A percentile compares a stretch with the other conserved stretches of the same genome.
Evolutionary conservation across 2,113 vertebrate species (phyloP).

Genomic region (Gracilinanus agilis): DNA sequence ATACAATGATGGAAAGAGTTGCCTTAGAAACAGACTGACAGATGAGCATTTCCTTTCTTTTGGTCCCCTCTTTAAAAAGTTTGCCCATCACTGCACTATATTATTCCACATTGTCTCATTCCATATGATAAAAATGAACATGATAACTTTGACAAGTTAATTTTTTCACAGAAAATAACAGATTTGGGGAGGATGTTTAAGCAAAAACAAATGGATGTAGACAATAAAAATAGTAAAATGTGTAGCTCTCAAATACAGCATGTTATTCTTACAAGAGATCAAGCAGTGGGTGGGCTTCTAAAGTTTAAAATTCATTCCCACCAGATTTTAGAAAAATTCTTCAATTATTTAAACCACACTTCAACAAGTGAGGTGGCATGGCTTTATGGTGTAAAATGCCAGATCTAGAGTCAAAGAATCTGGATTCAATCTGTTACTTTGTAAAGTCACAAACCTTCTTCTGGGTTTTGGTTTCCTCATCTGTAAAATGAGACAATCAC

Average conservation of each 20-base stretch:
- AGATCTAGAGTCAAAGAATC: no score
- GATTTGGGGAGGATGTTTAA: neutral
- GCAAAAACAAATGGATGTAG: neutral
- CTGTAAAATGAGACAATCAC: no score
- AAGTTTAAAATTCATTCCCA: neutral
- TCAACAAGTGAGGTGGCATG: no score
- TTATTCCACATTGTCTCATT: neutral
- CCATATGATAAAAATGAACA: neutral
- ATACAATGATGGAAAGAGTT: no score
- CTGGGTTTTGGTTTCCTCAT: no score
- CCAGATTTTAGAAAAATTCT: neutral
- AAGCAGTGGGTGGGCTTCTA: neutral
- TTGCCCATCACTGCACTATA: no score
- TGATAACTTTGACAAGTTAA: neutral
- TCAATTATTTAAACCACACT: neutral
- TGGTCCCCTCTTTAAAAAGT: no score
- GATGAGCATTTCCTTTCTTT: no score
- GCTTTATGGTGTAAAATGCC: no score
- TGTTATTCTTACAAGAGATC: neutral
- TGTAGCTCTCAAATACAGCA: neutral
- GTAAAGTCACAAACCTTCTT: no score
- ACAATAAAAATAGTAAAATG: neutral
- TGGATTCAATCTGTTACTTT: no score
- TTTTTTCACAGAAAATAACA: neutral
- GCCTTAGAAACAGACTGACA: no score